Conservation (phyloP, 2,113 vertebrate species). For the Platysternon megacephalum region DNA sequence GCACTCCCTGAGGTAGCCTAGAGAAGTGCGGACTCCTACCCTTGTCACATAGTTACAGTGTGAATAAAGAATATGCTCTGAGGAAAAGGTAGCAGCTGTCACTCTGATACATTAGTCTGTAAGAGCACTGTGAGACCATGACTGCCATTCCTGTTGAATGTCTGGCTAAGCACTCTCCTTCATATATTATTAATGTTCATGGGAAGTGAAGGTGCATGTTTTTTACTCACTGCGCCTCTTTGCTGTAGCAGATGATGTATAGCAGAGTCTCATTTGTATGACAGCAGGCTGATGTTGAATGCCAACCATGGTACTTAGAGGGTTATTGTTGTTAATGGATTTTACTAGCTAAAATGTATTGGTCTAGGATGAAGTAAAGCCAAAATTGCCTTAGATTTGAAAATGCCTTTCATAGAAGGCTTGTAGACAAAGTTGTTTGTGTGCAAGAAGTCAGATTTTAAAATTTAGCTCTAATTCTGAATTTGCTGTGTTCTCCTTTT, state of each 20-base stretch:
- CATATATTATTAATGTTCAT: constrained; percentile 1
- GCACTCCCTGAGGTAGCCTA: neutral
- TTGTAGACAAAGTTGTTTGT: neutral
- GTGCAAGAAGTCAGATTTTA: neutral
- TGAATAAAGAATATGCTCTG: constrained; percentile 1
- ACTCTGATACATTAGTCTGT: neutral
- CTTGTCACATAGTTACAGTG: neutral
- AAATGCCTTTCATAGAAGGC: neutral
- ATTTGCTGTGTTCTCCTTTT: neutral
- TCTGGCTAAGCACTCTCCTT: neutral
- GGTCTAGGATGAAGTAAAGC: neutral
- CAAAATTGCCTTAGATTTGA: neutral
- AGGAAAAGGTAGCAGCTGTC: constrained; percentile 1
- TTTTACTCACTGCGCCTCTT: neutral
- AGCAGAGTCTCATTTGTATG: neutral
- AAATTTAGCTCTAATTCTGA: fast-evolving
- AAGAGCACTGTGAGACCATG: neutral
- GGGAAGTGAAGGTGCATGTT: neutral
- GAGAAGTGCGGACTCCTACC: neutral
- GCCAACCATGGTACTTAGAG: neutral
- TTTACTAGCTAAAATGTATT: neutral
- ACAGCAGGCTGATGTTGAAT: neutral
- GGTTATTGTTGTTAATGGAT: neutral
- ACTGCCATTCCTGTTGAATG: neutral
- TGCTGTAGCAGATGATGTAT: neutral